These are phyloP conservation scores for Pandion haliaetus DNA, from an alignment of 2,113 vertebrate species.

Conservation along the genomic window DNA sequence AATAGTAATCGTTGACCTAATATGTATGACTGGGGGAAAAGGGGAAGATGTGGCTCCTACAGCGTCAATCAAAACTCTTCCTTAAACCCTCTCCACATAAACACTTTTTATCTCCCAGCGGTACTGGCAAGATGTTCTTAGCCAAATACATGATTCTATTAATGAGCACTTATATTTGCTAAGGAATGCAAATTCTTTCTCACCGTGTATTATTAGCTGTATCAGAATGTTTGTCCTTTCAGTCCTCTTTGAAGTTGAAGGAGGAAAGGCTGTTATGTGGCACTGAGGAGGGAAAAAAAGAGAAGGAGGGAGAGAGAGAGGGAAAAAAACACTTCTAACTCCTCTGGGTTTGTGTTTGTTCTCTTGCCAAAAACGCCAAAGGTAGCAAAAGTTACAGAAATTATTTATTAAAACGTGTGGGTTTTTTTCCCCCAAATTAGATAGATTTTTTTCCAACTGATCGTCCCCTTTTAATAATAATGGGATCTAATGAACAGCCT, in stretches of 20 bases:
- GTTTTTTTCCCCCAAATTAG: conserved; percentile 32
- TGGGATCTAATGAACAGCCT: conserved; percentile 45
- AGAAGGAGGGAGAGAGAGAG: background rate
- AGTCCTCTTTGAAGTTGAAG: conserved; percentile 39
- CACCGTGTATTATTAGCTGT: conserved; percentile 34
- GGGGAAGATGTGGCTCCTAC: background rate
- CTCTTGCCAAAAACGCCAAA: conserved; percentile 9
- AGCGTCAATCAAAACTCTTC: conserved; percentile 45
- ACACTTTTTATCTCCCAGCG: conserved; percentile 16
- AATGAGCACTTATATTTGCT: conserved; percentile 64
- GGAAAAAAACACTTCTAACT: background rate
- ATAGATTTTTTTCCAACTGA: background rate
- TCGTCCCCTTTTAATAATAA: conserved; percentile 40
- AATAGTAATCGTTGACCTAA: conserved; percentile 26
- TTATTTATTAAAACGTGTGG: conserved; percentile 13
- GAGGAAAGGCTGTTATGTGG: conserved; percentile 9
- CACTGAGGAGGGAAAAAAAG: background rate
- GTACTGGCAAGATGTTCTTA: conserved; percentile 48
- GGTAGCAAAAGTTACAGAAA: conserved; percentile 42
- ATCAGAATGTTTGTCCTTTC: conserved; percentile 56
- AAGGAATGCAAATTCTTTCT: conserved; percentile 38
- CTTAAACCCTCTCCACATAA: background rate
- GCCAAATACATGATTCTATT: conserved; percentile 60
- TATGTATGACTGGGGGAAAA: background rate
- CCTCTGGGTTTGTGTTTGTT: conserved; percentile 3